These are phyloP conservation scores for Crematogaster levior DNA, from an alignment of 2,888 invertebrate species.

Conservation along the genomic window DNA sequence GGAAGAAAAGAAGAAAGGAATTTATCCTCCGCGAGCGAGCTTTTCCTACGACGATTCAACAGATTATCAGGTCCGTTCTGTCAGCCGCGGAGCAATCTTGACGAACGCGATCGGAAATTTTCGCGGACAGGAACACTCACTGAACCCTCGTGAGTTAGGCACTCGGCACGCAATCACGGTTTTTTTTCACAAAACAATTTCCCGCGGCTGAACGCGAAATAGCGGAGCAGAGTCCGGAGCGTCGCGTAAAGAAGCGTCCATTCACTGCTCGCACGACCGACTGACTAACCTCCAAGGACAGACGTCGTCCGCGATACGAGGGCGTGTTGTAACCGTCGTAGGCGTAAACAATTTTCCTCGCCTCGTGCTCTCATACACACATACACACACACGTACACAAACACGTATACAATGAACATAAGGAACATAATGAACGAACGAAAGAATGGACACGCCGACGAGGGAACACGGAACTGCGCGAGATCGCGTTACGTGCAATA, in stretches of 20 bases:
- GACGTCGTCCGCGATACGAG: conserved; percentile 24
- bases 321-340: conserved; percentile 20
- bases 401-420: neutral
- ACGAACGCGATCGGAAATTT: conserved; percentile 2
- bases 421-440: neutral
- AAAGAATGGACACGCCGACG: conserved; percentile 37
- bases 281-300: conserved; percentile 48
- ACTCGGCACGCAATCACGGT: neutral
- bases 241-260: conserved; percentile 24
- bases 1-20: neutral
- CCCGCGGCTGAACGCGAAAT: neutral
- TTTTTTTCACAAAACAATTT: neutral
- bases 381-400: neutral
- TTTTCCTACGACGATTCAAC: neutral
- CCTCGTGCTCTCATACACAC: conserved; percentile 25
- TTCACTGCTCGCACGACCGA: conserved; percentile 27
- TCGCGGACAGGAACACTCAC: neutral
- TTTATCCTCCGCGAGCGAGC: neutral
- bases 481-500: neutral
- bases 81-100: neutral
- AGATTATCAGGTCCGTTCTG: neutral
- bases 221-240: neutral
- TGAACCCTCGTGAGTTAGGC: neutral
- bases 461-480: conserved; percentile 11
- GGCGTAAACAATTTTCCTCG: conserved; percentile 22